These are phyloP conservation scores for Vultur gryphus DNA, from an alignment of 2,797 vertebrate genomes.

Conservation along the genomic window DNA sequence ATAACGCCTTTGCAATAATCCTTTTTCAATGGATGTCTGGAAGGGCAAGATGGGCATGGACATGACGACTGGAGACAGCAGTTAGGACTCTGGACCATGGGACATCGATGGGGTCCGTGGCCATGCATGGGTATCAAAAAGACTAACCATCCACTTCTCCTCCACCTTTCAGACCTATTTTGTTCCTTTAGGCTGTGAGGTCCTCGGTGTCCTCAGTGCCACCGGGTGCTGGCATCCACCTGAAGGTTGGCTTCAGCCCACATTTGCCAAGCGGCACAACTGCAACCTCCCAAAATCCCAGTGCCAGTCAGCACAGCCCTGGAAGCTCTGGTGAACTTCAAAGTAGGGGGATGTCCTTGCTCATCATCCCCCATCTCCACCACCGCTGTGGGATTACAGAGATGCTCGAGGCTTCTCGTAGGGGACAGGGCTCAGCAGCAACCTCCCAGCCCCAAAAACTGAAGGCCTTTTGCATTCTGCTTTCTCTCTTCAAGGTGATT, in stretches of 20 bases:
- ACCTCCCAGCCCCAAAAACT: background rate
- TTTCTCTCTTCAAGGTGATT: too few species aligned
- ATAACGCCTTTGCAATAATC: background rate
- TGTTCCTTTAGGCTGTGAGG: background rate
- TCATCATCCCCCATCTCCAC: background rate
- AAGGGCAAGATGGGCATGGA: background rate
- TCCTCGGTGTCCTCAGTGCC: fast-evolving
- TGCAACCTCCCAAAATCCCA: background rate
- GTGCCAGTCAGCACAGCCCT: background rate
- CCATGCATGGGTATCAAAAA: background rate
- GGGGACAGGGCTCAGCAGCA: background rate
- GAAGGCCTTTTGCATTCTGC: background rate
- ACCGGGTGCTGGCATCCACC: background rate
- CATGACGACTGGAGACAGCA: background rate
- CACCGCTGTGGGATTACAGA: fast-evolving
- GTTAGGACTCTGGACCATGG: background rate
- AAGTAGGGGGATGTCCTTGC: background rate
- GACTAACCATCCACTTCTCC: background rate
- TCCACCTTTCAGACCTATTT: background rate
- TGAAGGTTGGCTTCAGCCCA: background rate
- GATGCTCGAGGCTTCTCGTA: fast-evolving
- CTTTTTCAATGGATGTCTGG: background rate
- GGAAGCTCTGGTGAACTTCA: background rate
- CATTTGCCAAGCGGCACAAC: background rate
- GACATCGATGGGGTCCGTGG: background rate